phyloP scores from a whole-genome alignment of 1,140 invertebrate genomes.

The Eriosoma lanigerum region DNA sequence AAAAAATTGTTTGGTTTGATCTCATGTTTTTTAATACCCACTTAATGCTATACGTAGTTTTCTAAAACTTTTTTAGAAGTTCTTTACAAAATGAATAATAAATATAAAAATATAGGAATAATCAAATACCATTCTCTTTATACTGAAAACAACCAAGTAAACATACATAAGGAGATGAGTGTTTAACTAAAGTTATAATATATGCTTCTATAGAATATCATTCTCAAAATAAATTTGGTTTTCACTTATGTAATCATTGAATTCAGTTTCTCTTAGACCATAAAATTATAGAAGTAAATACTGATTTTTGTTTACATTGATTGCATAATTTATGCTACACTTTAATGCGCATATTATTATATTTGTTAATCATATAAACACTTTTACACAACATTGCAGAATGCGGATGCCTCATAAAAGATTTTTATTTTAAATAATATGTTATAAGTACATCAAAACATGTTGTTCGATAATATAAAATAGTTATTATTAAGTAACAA shows the following conservation, averaged over 20 bases:
- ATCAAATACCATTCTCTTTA: neutral
- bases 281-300: constrained; percentile 30
- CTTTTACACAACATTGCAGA: too few species aligned
- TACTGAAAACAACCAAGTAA: neutral
- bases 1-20: neutral
- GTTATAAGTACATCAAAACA: too few species aligned
- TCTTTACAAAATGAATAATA: neutral
- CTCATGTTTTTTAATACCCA: neutral
- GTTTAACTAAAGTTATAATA: constrained; percentile 37
- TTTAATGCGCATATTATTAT: too few species aligned
- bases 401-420: too few species aligned
- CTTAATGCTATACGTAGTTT: neutral
- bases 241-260: neutral
- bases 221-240: constrained; percentile 33
- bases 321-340: neutral
- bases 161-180: neutral
- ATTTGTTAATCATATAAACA: too few species aligned
- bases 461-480: too few species aligned
- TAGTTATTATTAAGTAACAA: too few species aligned
- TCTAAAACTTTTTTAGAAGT: neutral
- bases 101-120: neutral
- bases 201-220: constrained; percentile 22
- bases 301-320: constrained; percentile 28
- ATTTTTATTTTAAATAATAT: too few species aligned
- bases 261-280: constrained; percentile 25